Percentiles rank a stretch among this genome's conserved stretches.
phyloP scores from a whole-genome alignment of 2,888 invertebrate species.

The Pogonocherus hispidulus region DNA sequence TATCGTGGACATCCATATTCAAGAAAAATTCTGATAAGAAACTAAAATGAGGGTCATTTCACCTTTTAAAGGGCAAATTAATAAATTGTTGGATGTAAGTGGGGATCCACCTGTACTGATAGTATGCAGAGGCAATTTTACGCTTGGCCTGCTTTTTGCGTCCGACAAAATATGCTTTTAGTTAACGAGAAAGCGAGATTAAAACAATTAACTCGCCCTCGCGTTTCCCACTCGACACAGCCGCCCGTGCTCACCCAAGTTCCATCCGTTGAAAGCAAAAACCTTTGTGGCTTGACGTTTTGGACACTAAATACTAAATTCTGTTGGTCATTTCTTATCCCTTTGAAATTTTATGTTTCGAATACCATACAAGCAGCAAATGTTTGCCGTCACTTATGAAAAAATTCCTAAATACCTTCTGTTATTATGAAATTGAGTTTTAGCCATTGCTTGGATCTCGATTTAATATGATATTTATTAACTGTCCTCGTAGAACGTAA shows the following conservation, averaged over 20 bases:
- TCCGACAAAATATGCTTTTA: constrained; percentile 54
- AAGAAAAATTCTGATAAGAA: too few species aligned
- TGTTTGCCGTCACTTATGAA: too few species aligned
- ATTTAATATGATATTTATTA: too few species aligned
- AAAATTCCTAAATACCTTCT: too few species aligned
- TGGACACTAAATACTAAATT: background rate
- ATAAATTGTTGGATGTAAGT: background rate
- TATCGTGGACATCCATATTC: too few species aligned
- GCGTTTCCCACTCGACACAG: constrained; percentile 11
- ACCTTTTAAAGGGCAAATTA: constrained; percentile 24
- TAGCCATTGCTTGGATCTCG: too few species aligned
- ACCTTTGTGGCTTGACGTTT: background rate
- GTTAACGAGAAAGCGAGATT: constrained; percentile 47
- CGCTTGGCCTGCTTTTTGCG: constrained; percentile 53
- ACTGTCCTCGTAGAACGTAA: too few species aligned
- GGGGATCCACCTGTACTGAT: constrained; percentile 32
- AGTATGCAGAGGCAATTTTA: constrained; percentile 53
- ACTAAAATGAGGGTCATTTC: too few species aligned
- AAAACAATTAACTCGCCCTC: constrained; percentile 46
- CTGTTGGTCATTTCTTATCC: background rate
- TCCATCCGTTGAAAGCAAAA: constrained; percentile 6
- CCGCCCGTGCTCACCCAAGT: constrained; percentile 5
- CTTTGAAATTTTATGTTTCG: background rate
- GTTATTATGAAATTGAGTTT: too few species aligned
- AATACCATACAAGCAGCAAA: too few species aligned